Conservation (phyloP, 37 sponge, comb jelly and placozoan species). For the Amphimedon queenslandica region DNA sequence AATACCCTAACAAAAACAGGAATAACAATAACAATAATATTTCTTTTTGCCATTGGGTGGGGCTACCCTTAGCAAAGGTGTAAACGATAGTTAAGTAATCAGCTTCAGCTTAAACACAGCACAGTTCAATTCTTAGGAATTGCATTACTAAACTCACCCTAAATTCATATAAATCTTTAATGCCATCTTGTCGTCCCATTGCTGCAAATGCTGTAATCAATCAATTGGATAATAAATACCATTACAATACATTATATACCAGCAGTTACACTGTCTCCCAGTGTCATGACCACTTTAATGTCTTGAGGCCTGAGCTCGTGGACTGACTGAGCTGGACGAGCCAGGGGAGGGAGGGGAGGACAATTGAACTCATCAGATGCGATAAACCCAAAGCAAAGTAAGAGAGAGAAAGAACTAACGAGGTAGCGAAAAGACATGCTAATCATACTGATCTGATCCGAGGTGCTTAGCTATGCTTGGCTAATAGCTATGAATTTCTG, state of each 20-base stretch:
- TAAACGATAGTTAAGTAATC: no score
- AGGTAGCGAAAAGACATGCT: no score
- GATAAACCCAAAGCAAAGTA: no score
- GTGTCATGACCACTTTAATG: constrained; percentile 80
- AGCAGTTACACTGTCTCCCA: constrained; percentile 87
- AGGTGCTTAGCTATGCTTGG: no score
- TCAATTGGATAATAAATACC: no score
- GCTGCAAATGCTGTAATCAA: constrained; percentile 1
- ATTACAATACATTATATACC: no score
- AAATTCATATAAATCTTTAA: constrained; percentile 59
- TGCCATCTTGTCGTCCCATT: constrained; percentile 14
- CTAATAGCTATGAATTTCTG: no score
- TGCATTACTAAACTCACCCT: constrained; percentile 39
- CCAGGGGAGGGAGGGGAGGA: constrained; percentile 60
- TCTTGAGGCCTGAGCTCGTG: constrained; percentile 77
- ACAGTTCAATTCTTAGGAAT: no score
- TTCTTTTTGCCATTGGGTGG: not conserved
- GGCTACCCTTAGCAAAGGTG: not conserved
- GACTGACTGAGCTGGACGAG: constrained; percentile 60
- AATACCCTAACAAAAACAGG: constrained; percentile 73
- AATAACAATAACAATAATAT: not conserved
- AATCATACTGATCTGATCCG: no score
- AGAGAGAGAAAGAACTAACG: no score
- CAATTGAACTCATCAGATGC: constrained; percentile 51
- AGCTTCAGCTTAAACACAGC: no score